phyloP scores from a whole-genome alignment of 2,888 invertebrate species.

The Caenorhabditis panamensis region DNA sequence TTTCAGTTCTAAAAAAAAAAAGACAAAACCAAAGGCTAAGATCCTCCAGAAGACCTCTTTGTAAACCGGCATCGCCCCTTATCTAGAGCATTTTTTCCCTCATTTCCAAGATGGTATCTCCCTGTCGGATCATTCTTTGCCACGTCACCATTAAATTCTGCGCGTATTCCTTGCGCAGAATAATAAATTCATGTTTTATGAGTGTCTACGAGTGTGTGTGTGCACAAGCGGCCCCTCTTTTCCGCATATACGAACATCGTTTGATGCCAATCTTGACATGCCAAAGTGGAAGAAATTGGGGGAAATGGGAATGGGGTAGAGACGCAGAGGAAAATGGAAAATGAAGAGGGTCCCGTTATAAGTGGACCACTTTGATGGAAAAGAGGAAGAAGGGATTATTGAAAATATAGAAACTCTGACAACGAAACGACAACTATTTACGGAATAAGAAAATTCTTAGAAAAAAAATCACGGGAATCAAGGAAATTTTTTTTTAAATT shows the following conservation, averaged over 20 bases:
- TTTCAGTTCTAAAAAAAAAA: too few species aligned
- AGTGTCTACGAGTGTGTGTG: conserved; percentile 28
- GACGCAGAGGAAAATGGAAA: neutral
- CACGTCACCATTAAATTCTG: conserved; percentile 2
- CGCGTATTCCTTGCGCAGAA: conserved; percentile 35
- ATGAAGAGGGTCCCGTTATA: neutral
- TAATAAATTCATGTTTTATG: conserved; percentile 50
- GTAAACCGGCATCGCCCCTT: too few species aligned
- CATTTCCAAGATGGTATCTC: neutral
- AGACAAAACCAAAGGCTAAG: too few species aligned
- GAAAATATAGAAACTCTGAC: too few species aligned
- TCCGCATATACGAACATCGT: conserved; percentile 29
- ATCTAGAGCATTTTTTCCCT: conserved; percentile 2
- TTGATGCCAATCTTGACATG: conserved; percentile 45
- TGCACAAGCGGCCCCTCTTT: conserved; percentile 29
- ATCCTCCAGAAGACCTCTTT: too few species aligned
- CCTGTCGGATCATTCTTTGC: neutral
- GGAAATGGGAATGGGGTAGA: neutral
- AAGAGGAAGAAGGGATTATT: too few species aligned
- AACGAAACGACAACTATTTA: too few species aligned
- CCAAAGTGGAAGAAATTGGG: neutral
- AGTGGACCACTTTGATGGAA: neutral
- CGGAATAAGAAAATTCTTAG: too few species aligned
- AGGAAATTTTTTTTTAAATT: too few species aligned
- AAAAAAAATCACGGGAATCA: too few species aligned